These are phyloP conservation scores for Melanostoma scalare DNA, from an alignment of 2,888 invertebrate genomes.

Conservation along the genomic window DNA sequence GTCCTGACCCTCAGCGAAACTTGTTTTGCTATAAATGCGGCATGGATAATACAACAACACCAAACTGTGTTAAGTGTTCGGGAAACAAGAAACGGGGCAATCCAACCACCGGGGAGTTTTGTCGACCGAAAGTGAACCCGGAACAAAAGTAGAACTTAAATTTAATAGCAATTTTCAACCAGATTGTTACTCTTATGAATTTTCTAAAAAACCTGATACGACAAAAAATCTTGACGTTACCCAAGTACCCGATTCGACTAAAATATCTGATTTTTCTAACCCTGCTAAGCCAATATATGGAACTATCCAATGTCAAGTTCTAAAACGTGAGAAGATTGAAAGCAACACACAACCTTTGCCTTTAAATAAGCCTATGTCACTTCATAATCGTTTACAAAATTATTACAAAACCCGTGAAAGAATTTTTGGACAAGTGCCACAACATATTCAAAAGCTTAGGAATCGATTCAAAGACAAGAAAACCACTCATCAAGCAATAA, in stretches of 20 bases:
- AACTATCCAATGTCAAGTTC: neutral
- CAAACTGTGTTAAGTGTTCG: slow-evolving; percentile 1
- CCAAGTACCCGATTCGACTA: too few relatives aligned
- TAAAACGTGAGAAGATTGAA: neutral
- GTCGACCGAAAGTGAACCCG: slow-evolving; percentile 3
- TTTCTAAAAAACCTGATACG: neutral
- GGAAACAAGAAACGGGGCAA: slow-evolving; percentile 10
- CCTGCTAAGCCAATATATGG: too few relatives aligned
- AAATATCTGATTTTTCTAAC: too few relatives aligned
- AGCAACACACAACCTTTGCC: too few relatives aligned
- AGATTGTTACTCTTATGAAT: neutral
- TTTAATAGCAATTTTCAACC: neutral
- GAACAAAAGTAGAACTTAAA: neutral
- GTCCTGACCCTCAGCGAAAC: neutral
- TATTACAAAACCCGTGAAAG: neutral
- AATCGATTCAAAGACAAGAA: neutral
- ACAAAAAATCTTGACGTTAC: neutral
- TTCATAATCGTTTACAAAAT: neutral
- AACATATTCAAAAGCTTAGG: neutral
- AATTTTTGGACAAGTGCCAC: neutral
- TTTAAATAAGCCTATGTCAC: neutral
- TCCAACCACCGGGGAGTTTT: slow-evolving; percentile 1
- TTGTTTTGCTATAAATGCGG: neutral
- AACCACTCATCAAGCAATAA: neutral
- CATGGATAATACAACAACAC: slow-evolving; percentile 8